Percentiles rank a stretch among this genome's conserved stretches.
These are phyloP conservation scores for Tetragonisca angustula DNA, from an alignment of 2,888 invertebrate genomes.

Conservation along the genomic window DNA sequence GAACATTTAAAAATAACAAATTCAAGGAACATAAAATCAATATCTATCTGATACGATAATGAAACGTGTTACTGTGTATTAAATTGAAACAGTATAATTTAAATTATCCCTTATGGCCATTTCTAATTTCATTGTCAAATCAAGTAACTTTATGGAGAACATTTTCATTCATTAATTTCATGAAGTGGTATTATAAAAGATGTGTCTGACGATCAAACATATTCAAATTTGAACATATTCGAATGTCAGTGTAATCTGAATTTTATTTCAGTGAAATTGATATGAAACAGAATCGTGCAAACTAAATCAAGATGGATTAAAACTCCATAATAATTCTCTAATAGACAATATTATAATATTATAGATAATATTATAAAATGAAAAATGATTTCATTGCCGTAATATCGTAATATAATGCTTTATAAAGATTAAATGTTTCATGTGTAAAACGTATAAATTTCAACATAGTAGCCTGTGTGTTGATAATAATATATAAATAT, in stretches of 20 bases:
- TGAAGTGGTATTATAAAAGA: not conserved
- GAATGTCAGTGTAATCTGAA: not conserved
- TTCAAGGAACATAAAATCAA: not conserved
- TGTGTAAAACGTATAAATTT: too few species aligned
- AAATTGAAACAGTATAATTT: not conserved
- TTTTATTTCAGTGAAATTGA: not conserved
- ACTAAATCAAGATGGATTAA: not conserved
- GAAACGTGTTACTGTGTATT: not conserved
- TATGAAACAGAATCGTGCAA: not conserved
- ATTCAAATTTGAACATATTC: not conserved
- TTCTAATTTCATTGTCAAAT: not conserved
- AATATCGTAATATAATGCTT: too few species aligned
- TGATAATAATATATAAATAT: too few species aligned
- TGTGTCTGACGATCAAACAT: not conserved
- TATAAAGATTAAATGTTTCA: too few species aligned
- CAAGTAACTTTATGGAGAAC: not conserved
- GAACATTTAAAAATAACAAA: slow-evolving; percentile 29
- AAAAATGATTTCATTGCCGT: too few species aligned
- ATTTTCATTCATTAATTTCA: too few species aligned
- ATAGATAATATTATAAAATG: too few species aligned
- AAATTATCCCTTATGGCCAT: not conserved
- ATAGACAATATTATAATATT: not conserved
- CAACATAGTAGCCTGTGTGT: too few species aligned
- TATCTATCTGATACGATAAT: not conserved
- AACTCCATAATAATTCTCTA: not conserved